Base-by-base conservation (phyloP, 2,888 invertebrate species). In the Phytoseiulus persimilis region DNA sequence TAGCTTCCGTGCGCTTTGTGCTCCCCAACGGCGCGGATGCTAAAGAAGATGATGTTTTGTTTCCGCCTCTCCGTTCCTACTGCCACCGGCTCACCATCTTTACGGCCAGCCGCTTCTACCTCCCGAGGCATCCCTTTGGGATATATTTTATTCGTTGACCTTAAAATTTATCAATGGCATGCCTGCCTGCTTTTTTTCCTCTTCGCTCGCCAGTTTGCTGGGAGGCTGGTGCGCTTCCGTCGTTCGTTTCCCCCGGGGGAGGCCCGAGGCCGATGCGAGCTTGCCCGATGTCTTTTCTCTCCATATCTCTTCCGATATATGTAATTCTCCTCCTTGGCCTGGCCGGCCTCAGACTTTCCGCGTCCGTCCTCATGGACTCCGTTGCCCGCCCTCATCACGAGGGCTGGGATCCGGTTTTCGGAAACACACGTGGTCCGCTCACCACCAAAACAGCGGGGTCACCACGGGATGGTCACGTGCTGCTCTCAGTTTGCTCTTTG, bases 91-190 rank as follows among this genome's bases (percentile, higher is more conserved):
- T 65, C 65, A 65, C 65, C 65, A 65, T 65, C 65, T 65, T 65
- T 65, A 65, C 65, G 65, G 65, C 65, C 65, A 65, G 18, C 9
- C 65, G 18, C 65, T n/a, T n/a, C n/a, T 65, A 65, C 18, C 65
- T 65, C 18, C 28, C 18, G 18, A 28, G 28, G 65, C 65, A 65
- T 65, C 28, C 65, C 65, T 18, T 28, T 3, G 65, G 65, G 46
- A 46, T 46, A 65, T 65, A 65, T 65, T 65, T 65, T 65, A 65
- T 65, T 65, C 65, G 65, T 65, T 65, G 65, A 65, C 65, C 65
- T 65, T 65, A 65, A 65, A 65, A 65, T 65, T 65, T 65, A 65
- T 65, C 65, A 65, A 65, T 65, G 65, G 65, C 65, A 65, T 65
- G 65, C 65, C 65, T 65, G 65, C 9, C 18, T 23, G 65, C 23